phyloP scores from a whole-genome alignment of 2,888 invertebrate genomes.

The Brachylomia viminalis region DNA sequence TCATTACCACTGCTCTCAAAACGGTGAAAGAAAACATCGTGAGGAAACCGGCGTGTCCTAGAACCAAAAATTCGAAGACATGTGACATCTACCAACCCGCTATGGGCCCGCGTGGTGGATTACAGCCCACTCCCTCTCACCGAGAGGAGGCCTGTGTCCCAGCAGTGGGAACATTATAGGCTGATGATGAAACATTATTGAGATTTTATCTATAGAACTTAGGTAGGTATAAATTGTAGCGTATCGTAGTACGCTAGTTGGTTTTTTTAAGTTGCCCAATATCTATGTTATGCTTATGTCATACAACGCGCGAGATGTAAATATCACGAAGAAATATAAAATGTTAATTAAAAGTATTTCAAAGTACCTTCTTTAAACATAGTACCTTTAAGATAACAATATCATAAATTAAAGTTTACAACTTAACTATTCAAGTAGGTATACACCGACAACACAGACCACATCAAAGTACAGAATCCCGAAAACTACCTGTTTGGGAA shows the following conservation, averaged over 20 bases:
- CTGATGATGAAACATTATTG: too few species aligned
- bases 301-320: neutral
- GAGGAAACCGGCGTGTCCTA: too few species aligned
- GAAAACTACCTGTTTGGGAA: conserved; percentile 35
- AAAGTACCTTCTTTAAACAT: neutral
- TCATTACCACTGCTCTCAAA: too few species aligned
- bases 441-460: neutral
- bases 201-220: neutral
- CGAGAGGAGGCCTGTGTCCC: too few species aligned
- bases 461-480: conserved; percentile 18
- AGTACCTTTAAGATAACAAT: too few species aligned
- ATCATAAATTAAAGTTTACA: neutral
- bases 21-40: too few species aligned
- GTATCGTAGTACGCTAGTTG: neutral
- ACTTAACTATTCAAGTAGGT: neutral
- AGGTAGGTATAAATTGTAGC: neutral
- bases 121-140: too few species aligned
- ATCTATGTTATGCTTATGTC: neutral
- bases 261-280: neutral
- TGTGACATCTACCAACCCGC: too few species aligned
- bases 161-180: too few species aligned
- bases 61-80: too few species aligned
- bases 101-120: too few species aligned
- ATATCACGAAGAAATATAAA: neutral
- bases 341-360: neutral